These are phyloP conservation scores for Papilio protenor DNA, from an alignment of 2,888 invertebrate species.

Conservation along the genomic window DNA sequence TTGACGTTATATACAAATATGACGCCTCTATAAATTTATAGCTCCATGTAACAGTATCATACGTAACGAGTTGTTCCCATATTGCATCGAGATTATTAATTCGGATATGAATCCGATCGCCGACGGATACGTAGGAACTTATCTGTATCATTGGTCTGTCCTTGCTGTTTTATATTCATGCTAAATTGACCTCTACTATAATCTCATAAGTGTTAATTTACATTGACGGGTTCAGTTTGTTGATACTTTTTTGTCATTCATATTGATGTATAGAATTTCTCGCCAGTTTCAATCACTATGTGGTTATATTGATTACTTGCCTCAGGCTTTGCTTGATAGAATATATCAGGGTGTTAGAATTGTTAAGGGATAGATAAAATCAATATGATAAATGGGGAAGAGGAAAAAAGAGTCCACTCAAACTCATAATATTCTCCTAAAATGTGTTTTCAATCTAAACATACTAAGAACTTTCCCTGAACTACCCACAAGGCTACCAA, in stretches of 20 bases:
- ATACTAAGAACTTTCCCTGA: too few relatives aligned
- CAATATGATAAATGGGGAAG: not conserved
- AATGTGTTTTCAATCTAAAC: too few relatives aligned
- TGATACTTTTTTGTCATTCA: constrained; percentile 31
- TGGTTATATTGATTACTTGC: constrained; percentile 63
- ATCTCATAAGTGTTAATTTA: constrained; percentile 39
- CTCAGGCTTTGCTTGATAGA: constrained; percentile 58
- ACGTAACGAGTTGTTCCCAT: constrained; percentile 73
- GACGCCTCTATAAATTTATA: constrained; percentile 50
- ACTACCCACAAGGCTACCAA: too few relatives aligned
- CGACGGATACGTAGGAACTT: constrained; percentile 63
- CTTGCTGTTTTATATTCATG: constrained; percentile 57
- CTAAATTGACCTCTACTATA: constrained; percentile 41
- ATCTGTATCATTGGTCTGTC: constrained; percentile 57
- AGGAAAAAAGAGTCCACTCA: not conserved
- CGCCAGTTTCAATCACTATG: constrained; percentile 41
- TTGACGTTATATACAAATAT: constrained; percentile 4
- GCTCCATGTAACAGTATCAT: constrained; percentile 56
- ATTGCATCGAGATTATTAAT: constrained; percentile 77
- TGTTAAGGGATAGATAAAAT: not conserved
- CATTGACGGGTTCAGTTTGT: constrained; percentile 21
- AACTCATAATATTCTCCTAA: too few relatives aligned
- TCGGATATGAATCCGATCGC: constrained; percentile 79
- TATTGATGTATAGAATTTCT: constrained; percentile 49
- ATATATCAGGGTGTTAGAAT: not conserved